Conservation (phyloP, 2,888 invertebrate genomes). For the Dysmachus trigonus region DNA sequence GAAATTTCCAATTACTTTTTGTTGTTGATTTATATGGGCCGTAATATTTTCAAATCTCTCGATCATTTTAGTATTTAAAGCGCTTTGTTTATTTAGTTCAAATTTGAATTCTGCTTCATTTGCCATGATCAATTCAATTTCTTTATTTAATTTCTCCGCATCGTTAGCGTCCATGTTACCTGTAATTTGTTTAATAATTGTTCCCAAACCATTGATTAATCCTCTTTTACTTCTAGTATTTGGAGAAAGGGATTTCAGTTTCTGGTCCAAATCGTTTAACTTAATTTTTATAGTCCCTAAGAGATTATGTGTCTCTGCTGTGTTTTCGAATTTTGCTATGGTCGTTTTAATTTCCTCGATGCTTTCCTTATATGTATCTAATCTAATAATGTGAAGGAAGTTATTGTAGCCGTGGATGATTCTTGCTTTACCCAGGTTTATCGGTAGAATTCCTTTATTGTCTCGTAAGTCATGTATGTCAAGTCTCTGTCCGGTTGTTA, state of each 20-base stretch:
- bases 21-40: too few relatives aligned
- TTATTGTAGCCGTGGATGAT: not conserved
- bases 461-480: too few relatives aligned
- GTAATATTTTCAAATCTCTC: too few relatives aligned
- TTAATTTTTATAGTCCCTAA: not conserved
- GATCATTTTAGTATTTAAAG: too few relatives aligned
- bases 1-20: too few relatives aligned
- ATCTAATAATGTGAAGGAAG: not conserved
- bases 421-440: too few relatives aligned
- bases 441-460: too few relatives aligned
- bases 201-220: constrained; percentile 12
- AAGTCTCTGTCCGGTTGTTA: too few relatives aligned
- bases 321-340: not conserved
- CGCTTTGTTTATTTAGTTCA: not conserved
- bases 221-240: not conserved
- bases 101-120: not conserved
- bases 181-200: too few relatives aligned
- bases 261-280: too few relatives aligned
- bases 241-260: not conserved
- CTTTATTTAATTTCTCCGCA: too few relatives aligned
- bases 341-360: not conserved
- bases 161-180: too few relatives aligned
- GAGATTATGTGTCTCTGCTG: not conserved
- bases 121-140: not conserved
- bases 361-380: not conserved